phyloP scores from a whole-genome alignment of 2,113 vertebrate species.

The Burhinus oedicnemus region DNA sequence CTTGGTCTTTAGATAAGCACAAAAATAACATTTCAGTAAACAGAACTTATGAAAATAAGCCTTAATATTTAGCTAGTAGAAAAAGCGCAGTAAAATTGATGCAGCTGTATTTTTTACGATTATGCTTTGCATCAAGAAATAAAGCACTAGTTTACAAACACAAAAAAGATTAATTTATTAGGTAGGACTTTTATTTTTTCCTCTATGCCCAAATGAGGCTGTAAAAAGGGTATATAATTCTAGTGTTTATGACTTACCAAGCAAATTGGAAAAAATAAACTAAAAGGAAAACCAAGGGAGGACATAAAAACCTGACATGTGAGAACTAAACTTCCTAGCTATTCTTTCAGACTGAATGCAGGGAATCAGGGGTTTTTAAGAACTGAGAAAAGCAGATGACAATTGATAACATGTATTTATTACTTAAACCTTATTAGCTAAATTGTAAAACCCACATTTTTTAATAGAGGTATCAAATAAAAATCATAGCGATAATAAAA shows the following conservation, averaged over 20 bases:
- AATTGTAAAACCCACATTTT: background rate
- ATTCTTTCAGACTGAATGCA: background rate
- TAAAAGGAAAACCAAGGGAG: background rate
- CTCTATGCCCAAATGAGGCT: background rate
- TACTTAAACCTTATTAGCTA: background rate
- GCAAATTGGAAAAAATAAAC: background rate
- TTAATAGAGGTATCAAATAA: background rate
- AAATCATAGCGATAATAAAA: background rate
- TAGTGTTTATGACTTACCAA: constrained; percentile 24
- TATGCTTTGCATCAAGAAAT: constrained; percentile 18
- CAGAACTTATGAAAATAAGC: constrained; percentile 19
- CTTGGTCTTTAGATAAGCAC: constrained; percentile 79
- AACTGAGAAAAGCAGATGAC: background rate
- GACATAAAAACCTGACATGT: background rate
- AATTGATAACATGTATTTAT: background rate
- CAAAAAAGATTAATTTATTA: background rate
- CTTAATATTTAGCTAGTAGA: constrained; percentile 19
- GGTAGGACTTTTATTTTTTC: background rate
- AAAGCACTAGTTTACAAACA: constrained; percentile 12
- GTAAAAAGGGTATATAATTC: constrained; percentile 19
- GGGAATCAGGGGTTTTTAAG: background rate
- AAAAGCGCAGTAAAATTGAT: background rate
- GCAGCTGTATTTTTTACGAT: background rate
- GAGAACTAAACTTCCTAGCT: background rate
- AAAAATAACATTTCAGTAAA: constrained; percentile 43